Percentiles rank a stretch among this genome's conserved stretches.
Evolutionary conservation across 2,113 vertebrate genomes (phyloP).

Genomic region (Hymenochirus boettgeri): DNA sequence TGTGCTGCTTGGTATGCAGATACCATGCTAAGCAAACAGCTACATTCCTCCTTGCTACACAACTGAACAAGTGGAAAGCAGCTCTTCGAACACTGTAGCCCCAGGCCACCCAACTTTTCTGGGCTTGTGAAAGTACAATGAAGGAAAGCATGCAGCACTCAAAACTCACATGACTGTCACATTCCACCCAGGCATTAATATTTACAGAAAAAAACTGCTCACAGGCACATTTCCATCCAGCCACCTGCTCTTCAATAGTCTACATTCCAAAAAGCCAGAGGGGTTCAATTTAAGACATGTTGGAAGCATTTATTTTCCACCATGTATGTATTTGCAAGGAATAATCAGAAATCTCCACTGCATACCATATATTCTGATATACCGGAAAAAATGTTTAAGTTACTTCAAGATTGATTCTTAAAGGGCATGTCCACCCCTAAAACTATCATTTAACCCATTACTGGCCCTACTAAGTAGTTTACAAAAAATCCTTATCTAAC

Average conservation of each 20-base stretch:
- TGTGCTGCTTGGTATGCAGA: not conserved
- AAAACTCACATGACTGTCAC: not conserved
- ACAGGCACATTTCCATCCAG: not conserved
- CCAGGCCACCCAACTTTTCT: not conserved
- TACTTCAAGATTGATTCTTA: no score
- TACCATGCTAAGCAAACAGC: slow-evolving; percentile 3
- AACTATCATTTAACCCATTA: no score
- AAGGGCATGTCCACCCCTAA: no score
- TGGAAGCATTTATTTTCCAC: no score
- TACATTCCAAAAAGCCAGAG: no score
- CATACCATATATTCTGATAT: no score
- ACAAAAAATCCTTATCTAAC: no score
- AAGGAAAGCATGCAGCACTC: not conserved
- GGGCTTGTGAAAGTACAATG: not conserved
- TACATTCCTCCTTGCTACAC: slow-evolving; percentile 11
- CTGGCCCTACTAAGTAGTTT: no score
- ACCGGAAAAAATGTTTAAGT: no score
- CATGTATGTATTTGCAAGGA: no score
- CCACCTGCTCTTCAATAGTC: not conserved
- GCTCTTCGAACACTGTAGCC: slow-evolving; percentile 3
- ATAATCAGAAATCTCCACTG: no score
- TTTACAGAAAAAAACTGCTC: not conserved
- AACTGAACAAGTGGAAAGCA: not conserved
- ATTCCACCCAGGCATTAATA: not conserved
- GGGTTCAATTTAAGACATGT: no score